Base-by-base conservation (phyloP, 2,888 invertebrate species). In the Dinocampus coccinellae region DNA sequence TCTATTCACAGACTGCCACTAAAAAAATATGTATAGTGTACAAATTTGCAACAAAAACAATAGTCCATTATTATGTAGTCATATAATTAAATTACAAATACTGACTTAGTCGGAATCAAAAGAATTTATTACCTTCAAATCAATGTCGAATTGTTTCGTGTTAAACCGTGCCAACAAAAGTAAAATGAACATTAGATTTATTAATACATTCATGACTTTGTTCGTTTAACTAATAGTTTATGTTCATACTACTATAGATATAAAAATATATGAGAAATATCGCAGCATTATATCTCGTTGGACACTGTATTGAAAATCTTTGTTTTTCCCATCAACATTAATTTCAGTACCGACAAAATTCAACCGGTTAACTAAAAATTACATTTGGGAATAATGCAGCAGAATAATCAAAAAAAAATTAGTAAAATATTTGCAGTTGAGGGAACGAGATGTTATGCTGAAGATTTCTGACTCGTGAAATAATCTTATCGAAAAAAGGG, bases 131-230 rank as follows among this genome's bases (percentile, higher is more conserved):
- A 39, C 39, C 39, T 2, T 39, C n/a, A n/a, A n/a, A n/a, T n/a
- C n/a, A n/a, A n/a, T 83, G 83, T 82, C 83, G 83, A 83, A 2
- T 47, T 47, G 47, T 47, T 47, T n/a, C 47, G 16, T n/a, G 47
- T 16, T 47, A 3, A 47, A 47, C 47, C 4, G 47, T 47, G 47
- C 47, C 47, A 47, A 47, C 16, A n/a, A 16, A 16, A 7, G 47
- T 1, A 20, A 47, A 47, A n/a, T 47, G 16, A 16, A 9, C 16
- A 16, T 16, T 47, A 47, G 16, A n/a, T 47, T 16, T 16, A 47
- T 47, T 47, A 9, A 16, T 6, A 7, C 16, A 47, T 16, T 20
- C 47, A 47, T 47, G 20, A 16, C 3, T 47, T 47, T 47, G 7
- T 16, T 47, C 16, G 16, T 7, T n/a, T 6, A 47, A 47, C 16